Evolutionary conservation across 2,888 invertebrate species (phyloP), one percentile per base, ranked within the genome.

Genomic region (Petrolisthes manimaculis): DNA sequence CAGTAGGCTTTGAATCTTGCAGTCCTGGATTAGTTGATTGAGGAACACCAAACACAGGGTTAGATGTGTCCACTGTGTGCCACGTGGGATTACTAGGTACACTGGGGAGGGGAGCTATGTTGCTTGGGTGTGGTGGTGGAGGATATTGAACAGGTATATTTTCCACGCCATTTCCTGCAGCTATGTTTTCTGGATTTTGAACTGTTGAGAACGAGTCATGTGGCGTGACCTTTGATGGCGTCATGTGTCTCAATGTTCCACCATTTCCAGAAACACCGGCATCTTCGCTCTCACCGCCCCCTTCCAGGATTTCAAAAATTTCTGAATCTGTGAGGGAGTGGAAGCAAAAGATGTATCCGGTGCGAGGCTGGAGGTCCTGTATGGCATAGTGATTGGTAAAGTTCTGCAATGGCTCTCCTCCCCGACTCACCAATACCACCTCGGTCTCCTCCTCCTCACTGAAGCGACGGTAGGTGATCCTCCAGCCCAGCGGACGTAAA

Each of bases 401-500:
- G 24, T 88, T 86, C 53, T 80, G 84, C 0, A 88, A 51, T 5
- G 83, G 83, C 56, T 88, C 90, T 21, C 90, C 90, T 51, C 86
- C 90, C 6, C 80, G 88, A 12, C 88, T 90, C 37, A 90, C 88
- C 51, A 90, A 74, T 9, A 89, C 78, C 24, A 90, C 82, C 69
- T 90, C 88, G 8, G 75, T 84, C 75, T 88, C 88, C n/a, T 90
- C 83, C n/a, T 90, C 88, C 12, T 88, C 88, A 12, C 80, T 82
- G 61, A 86, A 86, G 55, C 83, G 83, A 51, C 86, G 85, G 77
- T 80, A 90, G 6, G 88, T 81, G 24, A 90, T 86, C 69, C 80
- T 86, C 90, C 90, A 90, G 18, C 90, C 90, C 6, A 90, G 55
- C 2, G 85, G 89, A 51, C 78, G 82, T 8, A 89, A 75, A 21